A percentile compares a stretch with the other conserved stretches of the same genome.
Conservation (phyloP, 2,797 vertebrate genomes). For the Chelmon rostratus region DNA sequence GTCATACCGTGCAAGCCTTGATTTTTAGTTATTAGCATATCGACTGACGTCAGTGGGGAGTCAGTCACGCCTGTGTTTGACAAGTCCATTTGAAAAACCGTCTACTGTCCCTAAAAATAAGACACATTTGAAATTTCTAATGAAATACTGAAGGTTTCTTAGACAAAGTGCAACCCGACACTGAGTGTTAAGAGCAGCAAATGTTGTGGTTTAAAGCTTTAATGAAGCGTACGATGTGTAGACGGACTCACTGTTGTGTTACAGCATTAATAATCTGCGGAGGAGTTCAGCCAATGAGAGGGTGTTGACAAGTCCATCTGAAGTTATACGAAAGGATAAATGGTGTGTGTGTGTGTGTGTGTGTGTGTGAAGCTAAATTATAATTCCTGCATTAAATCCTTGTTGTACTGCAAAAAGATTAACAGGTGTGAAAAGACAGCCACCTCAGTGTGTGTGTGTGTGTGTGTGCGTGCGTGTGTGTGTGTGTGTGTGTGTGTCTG, state of each 20-base stretch:
- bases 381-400: slow-evolving; percentile 36
- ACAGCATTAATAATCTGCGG: slow-evolving; percentile 3
- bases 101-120: too few species aligned
- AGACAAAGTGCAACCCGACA: background rate
- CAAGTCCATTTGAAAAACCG: too few species aligned
- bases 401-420: slow-evolving; percentile 46
- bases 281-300: slow-evolving; percentile 36
- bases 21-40: too few species aligned
- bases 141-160: background rate
- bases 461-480: slow-evolving; percentile 36
- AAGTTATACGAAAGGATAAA: slow-evolving; percentile 9
- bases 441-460: slow-evolving; percentile 20
- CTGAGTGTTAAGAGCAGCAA: background rate
- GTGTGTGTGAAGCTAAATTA: slow-evolving; percentile 6
- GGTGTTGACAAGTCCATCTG: slow-evolving; percentile 50
- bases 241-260: background rate
- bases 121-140: too few species aligned
- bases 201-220: background rate
- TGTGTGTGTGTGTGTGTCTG: slow-evolving; percentile 37
- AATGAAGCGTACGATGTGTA: background rate
- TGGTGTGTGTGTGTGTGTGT: background rate
- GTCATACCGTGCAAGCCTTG: too few species aligned
- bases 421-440: slow-evolving; percentile 56
- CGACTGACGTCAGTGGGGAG: too few species aligned
- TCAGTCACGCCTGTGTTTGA: too few species aligned